phyloP scores from a whole-genome alignment of 2,888 invertebrate genomes.

The Biston betularia region DNA sequence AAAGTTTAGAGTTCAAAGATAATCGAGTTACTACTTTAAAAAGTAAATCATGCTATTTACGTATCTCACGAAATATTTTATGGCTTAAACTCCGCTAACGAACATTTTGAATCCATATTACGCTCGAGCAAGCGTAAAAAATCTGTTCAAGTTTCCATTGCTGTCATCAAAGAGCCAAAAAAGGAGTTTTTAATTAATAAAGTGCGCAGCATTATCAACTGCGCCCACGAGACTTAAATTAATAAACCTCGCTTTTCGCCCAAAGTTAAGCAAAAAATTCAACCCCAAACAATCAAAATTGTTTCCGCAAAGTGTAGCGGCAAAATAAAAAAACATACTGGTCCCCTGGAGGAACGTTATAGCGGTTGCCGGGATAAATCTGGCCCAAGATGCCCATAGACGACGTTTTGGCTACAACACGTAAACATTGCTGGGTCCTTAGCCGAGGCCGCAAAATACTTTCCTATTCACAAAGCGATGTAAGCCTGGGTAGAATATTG shows the following conservation, averaged over 20 bases:
- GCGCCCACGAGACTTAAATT: conserved; percentile 46
- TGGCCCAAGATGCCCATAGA: conserved; percentile 65
- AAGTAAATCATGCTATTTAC: neutral
- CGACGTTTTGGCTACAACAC: conserved; percentile 69
- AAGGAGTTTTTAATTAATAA: conserved; percentile 47
- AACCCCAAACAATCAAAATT: conserved; percentile 48
- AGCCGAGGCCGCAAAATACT: conserved; percentile 49
- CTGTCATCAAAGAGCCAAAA: conserved; percentile 41
- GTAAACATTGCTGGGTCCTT: conserved; percentile 56
- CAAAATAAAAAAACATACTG: conserved; percentile 41
- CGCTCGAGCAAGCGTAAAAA: conserved; percentile 35
- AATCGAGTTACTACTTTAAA: neutral
- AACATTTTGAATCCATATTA: conserved; percentile 19
- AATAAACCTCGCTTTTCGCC: conserved; percentile 43
- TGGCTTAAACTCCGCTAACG: conserved; percentile 7
- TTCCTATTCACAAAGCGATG: conserved; percentile 1
- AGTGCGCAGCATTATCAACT: conserved; percentile 45
- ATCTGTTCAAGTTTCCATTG: conserved; percentile 36
- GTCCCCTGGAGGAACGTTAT: conserved; percentile 59
- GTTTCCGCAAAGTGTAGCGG: conserved; percentile 44
- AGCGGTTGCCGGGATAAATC: conserved; percentile 56
- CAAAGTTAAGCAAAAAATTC: conserved; percentile 46
- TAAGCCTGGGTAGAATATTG: no score
- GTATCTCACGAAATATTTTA: conserved; percentile 1
- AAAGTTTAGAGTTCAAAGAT: neutral